These are phyloP conservation scores for Pheosia tremula DNA, from an alignment of 2,888 invertebrate species.

Conservation along the genomic window DNA sequence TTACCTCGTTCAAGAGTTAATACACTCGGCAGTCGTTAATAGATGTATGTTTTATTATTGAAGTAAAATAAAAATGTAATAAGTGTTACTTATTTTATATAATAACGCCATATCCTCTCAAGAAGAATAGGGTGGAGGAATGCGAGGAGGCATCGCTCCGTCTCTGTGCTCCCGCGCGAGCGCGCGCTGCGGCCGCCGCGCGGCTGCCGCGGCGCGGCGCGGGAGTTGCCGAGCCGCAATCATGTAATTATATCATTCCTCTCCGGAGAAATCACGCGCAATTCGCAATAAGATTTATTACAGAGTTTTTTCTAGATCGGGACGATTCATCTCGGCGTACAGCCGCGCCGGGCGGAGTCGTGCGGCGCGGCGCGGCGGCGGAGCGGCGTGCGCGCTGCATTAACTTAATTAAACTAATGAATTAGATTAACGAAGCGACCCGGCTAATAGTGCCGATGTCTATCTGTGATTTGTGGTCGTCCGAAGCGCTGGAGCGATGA, in stretches of 20 bases:
- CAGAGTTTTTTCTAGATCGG: slow-evolving; percentile 51
- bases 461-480: slow-evolving; percentile 40
- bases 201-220: slow-evolving; percentile 13
- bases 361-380: slow-evolving; percentile 13
- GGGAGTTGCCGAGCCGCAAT: slow-evolving; percentile 41
- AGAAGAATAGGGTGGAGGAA: slow-evolving; percentile 35
- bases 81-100: slow-evolving; percentile 34
- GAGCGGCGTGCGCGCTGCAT: slow-evolving; percentile 45
- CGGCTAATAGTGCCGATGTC: slow-evolving; percentile 30
- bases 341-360: slow-evolving; percentile 23
- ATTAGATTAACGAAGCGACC: slow-evolving; percentile 49
- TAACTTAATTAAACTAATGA: slow-evolving; percentile 65
- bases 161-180: slow-evolving; percentile 17
- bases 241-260: slow-evolving; percentile 66
- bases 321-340: slow-evolving; percentile 43
- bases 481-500: slow-evolving; percentile 25
- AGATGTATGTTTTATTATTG: not conserved
- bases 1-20: slow-evolving; percentile 30
- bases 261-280: slow-evolving; percentile 55
- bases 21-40: not conserved
- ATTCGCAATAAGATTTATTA: slow-evolving; percentile 61
- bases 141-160: slow-evolving; percentile 11
- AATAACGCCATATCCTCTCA: slow-evolving; percentile 33
- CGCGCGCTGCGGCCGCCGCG: slow-evolving; percentile 17
- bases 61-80: not conserved